A percentile compares a stretch with the other conserved stretches of the same genome.
Evolutionary conservation across 2,888 invertebrate species (phyloP).

Genomic region (Molorchus minor): DNA sequence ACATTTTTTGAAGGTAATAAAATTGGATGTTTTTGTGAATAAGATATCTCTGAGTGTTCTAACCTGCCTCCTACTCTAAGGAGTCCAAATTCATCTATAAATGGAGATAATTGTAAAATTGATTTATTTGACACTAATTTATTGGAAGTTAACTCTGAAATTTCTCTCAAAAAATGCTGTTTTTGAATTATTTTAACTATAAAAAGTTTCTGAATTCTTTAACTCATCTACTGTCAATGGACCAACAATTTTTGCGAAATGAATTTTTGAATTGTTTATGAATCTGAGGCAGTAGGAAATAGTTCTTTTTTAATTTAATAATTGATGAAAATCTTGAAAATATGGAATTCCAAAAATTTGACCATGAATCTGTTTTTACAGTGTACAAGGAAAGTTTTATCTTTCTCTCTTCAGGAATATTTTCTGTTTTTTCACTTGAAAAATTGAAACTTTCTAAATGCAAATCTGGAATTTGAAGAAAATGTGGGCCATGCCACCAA

Average conservation of each 20-base stretch:
- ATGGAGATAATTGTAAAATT: no score
- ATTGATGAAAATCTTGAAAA: no score
- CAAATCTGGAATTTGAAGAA: conserved; percentile 9
- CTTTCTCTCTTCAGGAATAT: conserved; percentile 2
- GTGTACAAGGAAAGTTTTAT: no score
- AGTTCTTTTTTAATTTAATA: conserved; percentile 12
- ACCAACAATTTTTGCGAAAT: neutral
- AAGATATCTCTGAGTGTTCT: conserved; percentile 24
- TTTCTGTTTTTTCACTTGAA: neutral
- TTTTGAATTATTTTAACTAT: conserved; percentile 26
- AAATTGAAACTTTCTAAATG: no score
- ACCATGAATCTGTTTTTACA: no score
- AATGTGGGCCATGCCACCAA: conserved; percentile 27
- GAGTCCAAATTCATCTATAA: conserved; percentile 22
- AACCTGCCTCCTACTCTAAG: conserved; percentile 34
- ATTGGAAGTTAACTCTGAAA: conserved; percentile 21
- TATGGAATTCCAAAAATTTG: no score
- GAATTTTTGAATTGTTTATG: no score
- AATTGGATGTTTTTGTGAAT: no score
- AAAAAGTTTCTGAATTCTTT: neutral
- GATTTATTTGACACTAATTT: no score
- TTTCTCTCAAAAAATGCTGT: conserved; percentile 21
- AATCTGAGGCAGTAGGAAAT: no score
- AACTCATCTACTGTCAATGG: conserved; percentile 19
- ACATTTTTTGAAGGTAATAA: conserved; percentile 30